Conservation (phyloP, 2,797 vertebrate genomes). For the Rachycentron canadum region DNA sequence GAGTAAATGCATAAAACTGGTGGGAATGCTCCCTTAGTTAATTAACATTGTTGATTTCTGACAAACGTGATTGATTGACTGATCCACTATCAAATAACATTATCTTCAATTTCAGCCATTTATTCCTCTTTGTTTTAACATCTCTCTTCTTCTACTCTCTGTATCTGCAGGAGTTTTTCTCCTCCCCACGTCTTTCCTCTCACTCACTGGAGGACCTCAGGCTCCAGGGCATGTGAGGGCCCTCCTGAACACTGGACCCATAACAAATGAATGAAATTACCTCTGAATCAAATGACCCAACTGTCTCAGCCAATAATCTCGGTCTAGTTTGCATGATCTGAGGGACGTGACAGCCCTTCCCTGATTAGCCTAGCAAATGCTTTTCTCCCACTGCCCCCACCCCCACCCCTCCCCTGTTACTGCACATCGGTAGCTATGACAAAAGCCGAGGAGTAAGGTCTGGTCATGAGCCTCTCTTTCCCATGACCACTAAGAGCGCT, state of each 20-base stretch:
- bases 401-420: slow-evolving; percentile 16
- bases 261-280: slow-evolving; percentile 66
- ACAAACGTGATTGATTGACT: background rate
- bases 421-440: slow-evolving; percentile 62
- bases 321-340: slow-evolving; percentile 57
- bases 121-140: background rate
- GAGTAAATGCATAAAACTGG: background rate
- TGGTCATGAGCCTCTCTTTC: slow-evolving; percentile 76
- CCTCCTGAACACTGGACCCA: slow-evolving; percentile 39
- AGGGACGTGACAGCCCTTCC: slow-evolving; percentile 50
- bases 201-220: slow-evolving; percentile 18
- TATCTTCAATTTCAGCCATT: background rate
- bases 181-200: slow-evolving; percentile 1
- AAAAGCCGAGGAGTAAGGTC: slow-evolving; percentile 68
- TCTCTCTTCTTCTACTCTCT: background rate
- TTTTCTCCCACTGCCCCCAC: background rate
- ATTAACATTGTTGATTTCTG: background rate
- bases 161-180: background rate
- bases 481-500: slow-evolving; percentile 71
- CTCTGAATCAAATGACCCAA: slow-evolving; percentile 62
- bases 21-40: background rate
- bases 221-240: slow-evolving; percentile 37
- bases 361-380: slow-evolving; percentile 62
- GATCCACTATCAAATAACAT: background rate
- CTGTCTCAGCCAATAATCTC: slow-evolving; percentile 47